Percentiles rank a stretch among this genome's conserved stretches.
These are phyloP conservation scores for Sitta carolinensis DNA, from an alignment of 2,797 vertebrate genomes.

Conservation along the genomic window DNA sequence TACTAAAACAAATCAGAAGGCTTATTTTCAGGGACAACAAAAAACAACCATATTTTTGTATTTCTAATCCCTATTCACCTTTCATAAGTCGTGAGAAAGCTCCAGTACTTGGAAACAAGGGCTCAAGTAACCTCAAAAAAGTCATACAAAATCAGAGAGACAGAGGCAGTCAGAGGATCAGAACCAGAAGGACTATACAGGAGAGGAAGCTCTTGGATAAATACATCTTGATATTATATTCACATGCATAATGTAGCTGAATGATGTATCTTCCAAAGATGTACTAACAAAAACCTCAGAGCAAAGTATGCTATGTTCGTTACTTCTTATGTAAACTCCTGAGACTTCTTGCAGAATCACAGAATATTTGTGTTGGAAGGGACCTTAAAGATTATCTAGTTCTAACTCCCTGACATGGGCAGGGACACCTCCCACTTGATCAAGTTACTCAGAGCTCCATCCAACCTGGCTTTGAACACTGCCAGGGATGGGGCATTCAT, in stretches of 20 bases:
- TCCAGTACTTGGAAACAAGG: not conserved
- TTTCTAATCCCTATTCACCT: not conserved
- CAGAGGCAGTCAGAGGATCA: not conserved
- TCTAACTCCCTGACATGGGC: not conserved
- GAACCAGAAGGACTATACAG: not conserved
- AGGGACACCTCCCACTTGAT: not conserved
- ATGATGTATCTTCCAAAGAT: not conserved
- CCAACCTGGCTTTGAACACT: not conserved
- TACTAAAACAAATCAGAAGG: no score
- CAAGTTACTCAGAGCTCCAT: not conserved
- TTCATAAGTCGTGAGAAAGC: not conserved
- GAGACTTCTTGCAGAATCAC: not conserved
- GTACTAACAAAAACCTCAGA: not conserved
- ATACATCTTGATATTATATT: not conserved
- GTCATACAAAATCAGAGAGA: not conserved
- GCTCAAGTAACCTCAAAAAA: not conserved
- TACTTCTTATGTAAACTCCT: not conserved
- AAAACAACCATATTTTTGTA: fast-evolving
- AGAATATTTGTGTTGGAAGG: not conserved
- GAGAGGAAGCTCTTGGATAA: not conserved
- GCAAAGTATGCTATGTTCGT: not conserved
- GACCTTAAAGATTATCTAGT: not conserved
- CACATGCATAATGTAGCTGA: not conserved
- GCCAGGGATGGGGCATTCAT: not conserved
- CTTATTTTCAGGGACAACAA: no score